A percentile compares a stretch with the other conserved stretches of the same genome.
Conservation (phyloP, 1,140 invertebrate genomes). For the Agrilus planipennis region DNA sequence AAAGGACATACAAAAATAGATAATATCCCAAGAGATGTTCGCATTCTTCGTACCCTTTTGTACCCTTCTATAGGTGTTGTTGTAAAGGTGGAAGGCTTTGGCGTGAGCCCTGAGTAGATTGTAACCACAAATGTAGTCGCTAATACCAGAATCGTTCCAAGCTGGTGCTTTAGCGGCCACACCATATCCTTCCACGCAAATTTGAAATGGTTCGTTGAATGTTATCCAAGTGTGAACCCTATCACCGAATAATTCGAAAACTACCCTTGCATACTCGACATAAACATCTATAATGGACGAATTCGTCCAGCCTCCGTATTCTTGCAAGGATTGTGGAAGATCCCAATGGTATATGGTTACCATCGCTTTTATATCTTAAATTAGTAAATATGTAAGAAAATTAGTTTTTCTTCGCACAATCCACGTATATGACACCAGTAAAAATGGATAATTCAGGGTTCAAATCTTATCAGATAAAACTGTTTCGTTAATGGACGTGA, state of each 20-base stretch:
- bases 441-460: too few species aligned
- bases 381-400: too few species aligned
- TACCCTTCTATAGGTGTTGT: slow-evolving; percentile 33
- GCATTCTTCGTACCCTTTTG: slow-evolving; percentile 33
- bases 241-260: slow-evolving; percentile 40
- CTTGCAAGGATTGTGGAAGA: slow-evolving; percentile 29
- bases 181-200: slow-evolving; percentile 44
- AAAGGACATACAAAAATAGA: slow-evolving; percentile 6
- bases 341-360: slow-evolving; percentile 38
- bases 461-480: too few species aligned
- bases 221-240: slow-evolving; percentile 53
- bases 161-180: slow-evolving; percentile 42
- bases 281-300: slow-evolving; percentile 3
- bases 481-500: too few species aligned
- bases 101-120: slow-evolving; percentile 44
- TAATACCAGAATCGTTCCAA: slow-evolving; percentile 39
- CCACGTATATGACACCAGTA: too few species aligned
- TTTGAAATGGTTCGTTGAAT: slow-evolving; percentile 44
- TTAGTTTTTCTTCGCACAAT: too few species aligned
- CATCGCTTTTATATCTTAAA: slow-evolving; percentile 39
- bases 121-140: slow-evolving; percentile 42
- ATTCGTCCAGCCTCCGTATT: slow-evolving; percentile 43
- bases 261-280: slow-evolving; percentile 30
- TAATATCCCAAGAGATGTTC: too few species aligned
- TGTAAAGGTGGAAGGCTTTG: slow-evolving; percentile 41